These are phyloP conservation scores for Tapera naevia DNA, from an alignment of 2,797 vertebrate species.

Conservation along the genomic window DNA sequence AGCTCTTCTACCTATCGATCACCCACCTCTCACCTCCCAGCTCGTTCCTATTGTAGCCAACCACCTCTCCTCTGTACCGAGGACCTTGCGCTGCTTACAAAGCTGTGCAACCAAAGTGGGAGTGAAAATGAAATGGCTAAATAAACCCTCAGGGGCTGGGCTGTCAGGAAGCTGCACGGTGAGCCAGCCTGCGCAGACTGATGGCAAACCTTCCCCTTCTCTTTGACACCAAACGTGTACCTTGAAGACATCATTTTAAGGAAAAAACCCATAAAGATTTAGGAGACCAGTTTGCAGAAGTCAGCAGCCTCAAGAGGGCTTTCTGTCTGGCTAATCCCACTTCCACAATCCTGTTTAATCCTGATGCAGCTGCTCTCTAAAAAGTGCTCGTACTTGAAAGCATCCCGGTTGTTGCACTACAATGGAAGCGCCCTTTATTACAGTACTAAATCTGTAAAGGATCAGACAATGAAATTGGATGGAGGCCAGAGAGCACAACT, in stretches of 20 bases:
- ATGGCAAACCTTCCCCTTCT: background rate
- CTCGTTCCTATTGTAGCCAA: background rate
- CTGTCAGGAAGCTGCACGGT: background rate
- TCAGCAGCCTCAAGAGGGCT: constrained; percentile 33
- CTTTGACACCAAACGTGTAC: background rate
- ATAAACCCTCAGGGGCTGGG: background rate
- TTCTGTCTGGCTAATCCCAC: constrained; percentile 54
- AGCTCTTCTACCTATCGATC: constrained; percentile 25
- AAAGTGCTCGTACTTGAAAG: constrained; percentile 66
- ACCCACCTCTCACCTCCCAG: background rate
- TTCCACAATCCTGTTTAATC: constrained; percentile 64
- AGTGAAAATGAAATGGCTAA: background rate
- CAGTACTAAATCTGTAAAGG: constrained; percentile 58
- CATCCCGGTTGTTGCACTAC: constrained; percentile 63
- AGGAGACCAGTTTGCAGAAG: constrained; percentile 21
- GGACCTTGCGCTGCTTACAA: background rate
- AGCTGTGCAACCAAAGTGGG: accelerated
- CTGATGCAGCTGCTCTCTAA: constrained; percentile 65
- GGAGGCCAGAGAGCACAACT: constrained; percentile 67
- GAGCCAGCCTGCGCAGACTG: background rate
- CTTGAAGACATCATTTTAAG: background rate
- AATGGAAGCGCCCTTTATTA: constrained; percentile 60
- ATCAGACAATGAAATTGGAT: constrained; percentile 70
- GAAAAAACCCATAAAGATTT: background rate
- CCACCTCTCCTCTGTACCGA: background rate